These are phyloP conservation scores for Enteromius trimaculatus DNA, from an alignment of 2,797 vertebrate genomes.

Conservation along the genomic window DNA sequence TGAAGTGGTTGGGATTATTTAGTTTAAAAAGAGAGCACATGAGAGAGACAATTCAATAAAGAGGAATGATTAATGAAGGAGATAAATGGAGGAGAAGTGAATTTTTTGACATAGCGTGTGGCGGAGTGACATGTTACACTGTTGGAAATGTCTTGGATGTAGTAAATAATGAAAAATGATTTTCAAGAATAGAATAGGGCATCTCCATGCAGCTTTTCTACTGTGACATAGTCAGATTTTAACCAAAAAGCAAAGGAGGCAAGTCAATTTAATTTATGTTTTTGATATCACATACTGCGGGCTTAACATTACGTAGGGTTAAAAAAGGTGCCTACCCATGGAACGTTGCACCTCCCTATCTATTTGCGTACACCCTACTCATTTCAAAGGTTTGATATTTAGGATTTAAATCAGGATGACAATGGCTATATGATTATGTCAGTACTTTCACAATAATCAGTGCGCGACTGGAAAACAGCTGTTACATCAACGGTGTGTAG, in stretches of 20 bases:
- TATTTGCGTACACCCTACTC: no score
- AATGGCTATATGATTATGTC: no score
- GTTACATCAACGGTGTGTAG: no score
- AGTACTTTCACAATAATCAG: no score
- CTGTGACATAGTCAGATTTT: background rate
- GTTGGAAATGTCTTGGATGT: background rate
- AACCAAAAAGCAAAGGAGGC: background rate
- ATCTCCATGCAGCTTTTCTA: background rate
- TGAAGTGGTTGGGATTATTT: constrained; percentile 68
- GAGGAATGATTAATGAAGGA: constrained; percentile 48
- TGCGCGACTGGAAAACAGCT: no score
- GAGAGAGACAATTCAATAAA: constrained; percentile 56
- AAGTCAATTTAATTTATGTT: background rate
- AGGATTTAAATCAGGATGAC: no score
- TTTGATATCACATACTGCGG: background rate
- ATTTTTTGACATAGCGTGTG: constrained; percentile 2
- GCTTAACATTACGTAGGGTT: background rate
- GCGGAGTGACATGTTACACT: background rate
- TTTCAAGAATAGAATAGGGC: background rate
- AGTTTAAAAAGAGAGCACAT: constrained; percentile 60
- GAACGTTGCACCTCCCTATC: no score
- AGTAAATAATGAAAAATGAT: background rate
- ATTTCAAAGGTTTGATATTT: no score
- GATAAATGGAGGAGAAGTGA: constrained; percentile 7
- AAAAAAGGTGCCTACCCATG: no score